Evolutionary conservation across 2,888 invertebrate genomes (phyloP), one percentile per base, ranked within the genome.

Genomic region (Imbricaverruca yamaguchii): DNA sequence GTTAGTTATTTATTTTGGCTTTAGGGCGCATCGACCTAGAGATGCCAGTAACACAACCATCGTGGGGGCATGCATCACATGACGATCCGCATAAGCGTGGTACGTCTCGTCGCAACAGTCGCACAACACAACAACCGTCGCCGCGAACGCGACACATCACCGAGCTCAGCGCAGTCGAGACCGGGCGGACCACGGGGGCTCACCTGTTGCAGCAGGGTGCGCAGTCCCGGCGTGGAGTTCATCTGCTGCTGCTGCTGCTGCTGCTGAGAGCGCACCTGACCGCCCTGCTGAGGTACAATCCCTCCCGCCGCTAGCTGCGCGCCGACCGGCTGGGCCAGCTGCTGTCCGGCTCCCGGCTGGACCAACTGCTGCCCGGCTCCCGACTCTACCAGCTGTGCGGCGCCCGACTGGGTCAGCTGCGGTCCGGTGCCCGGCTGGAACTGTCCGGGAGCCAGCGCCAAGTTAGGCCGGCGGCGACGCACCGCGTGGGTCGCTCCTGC

Each of bases 171-270:
- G 39, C 39, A 39, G 39, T 4, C 39, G 4, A 39, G 4, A 1
- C 39, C 39, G 39, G 23, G 67, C 23, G 10, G 23, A 6, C 25
- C 15, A 7, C 59, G 59, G 59, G 23, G 25, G 21, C 56, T n/a
- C 59, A 79, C 79, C 79, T 79, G 79, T 25, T 79, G 79, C 25
- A 79, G 59, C 15, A 79, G 57, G 23, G 79, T 79, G 15, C 79
- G 79, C 15, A 79, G 79, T 23, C 79, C 79, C 23, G 79, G 79
- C 12, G 79, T 23, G 9, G 79, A 56, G 23, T 59, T 57, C 57
- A 79, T 79, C 79, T 79, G 79, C 59, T 79, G 79, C 55, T 78
- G 78, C 21, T 53, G 69, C 15, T 25, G 69, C 21, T 10, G 77
- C 21, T 7, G 53, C 55, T 15, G 79, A n/a, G n/a, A 55, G 55